Conservation (phyloP, 2,888 invertebrate species). For the Sinhomidia bicolor region DNA sequence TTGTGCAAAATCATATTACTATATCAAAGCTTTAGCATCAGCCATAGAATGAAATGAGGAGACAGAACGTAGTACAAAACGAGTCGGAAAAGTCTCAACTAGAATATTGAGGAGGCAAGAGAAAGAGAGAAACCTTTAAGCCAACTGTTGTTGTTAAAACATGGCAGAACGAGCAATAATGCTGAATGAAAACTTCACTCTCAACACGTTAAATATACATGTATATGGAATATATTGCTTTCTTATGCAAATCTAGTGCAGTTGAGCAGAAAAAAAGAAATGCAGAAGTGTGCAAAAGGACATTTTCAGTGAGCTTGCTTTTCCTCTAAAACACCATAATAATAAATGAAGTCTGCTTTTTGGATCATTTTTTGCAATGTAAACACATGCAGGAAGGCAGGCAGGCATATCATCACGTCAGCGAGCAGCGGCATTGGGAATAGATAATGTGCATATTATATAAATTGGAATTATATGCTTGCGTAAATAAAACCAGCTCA, state of each 20-base stretch:
- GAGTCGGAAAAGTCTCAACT: neutral
- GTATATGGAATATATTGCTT: conserved; percentile 5
- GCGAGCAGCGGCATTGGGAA: neutral
- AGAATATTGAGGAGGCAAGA: neutral
- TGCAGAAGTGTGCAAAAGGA: neutral
- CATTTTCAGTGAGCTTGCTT: neutral
- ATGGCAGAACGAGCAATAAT: neutral
- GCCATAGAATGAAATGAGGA: neutral
- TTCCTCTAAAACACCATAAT: neutral
- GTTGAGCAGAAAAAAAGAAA: conserved; percentile 20
- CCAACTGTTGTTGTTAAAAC: neutral
- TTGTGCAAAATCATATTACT: neutral
- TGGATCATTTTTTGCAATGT: neutral
- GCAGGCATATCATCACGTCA: neutral
- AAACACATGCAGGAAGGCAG: neutral
- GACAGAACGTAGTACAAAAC: neutral
- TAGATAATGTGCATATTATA: neutral
- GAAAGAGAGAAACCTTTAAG: neutral
- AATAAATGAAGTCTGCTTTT: conserved; percentile 16
- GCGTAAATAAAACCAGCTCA: neutral
- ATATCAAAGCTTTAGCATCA: neutral
- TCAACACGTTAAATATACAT: neutral
- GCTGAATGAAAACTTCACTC: neutral
- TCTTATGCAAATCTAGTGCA: conserved; percentile 56
- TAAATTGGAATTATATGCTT: neutral